These are phyloP conservation scores for Galeopterus variegatus DNA, from an alignment of 2,113 vertebrate genomes.

Conservation along the genomic window DNA sequence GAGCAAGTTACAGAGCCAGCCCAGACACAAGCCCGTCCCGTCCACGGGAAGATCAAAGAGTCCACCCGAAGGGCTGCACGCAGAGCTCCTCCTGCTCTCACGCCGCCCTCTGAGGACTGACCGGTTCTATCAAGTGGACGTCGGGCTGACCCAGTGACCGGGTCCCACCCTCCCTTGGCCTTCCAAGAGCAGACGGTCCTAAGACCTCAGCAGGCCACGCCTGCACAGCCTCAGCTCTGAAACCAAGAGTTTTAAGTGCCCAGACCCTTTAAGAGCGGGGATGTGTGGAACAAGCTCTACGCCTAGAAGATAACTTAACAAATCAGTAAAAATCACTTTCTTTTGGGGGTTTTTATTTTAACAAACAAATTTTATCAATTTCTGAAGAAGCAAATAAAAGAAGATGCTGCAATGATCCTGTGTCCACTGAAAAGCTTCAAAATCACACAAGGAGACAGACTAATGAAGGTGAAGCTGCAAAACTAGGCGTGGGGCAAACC, in stretches of 20 bases:
- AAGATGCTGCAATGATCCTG: background rate
- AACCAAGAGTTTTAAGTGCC: background rate
- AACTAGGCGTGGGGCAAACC: background rate
- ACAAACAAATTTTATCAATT: background rate
- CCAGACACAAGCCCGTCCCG: background rate
- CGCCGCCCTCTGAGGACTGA: background rate
- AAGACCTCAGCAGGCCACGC: background rate
- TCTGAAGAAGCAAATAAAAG: background rate
- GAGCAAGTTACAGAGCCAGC: background rate
- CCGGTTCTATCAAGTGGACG: background rate
- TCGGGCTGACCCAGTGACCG: background rate
- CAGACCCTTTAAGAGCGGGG: background rate
- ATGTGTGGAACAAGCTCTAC: background rate
- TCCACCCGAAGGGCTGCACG: accelerated
- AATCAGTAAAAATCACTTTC: background rate
- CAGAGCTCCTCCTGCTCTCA: background rate
- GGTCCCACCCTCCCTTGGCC: accelerated
- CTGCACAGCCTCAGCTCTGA: background rate
- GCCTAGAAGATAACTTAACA: background rate
- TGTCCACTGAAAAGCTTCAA: background rate
- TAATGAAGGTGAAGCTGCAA: background rate
- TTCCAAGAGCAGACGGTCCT: background rate
- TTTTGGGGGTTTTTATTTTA: background rate
- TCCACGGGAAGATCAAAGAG: background rate
- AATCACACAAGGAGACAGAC: background rate